These are phyloP conservation scores for Mamestra configurata DNA, from an alignment of 1,140 invertebrate species.

Conservation along the genomic window DNA sequence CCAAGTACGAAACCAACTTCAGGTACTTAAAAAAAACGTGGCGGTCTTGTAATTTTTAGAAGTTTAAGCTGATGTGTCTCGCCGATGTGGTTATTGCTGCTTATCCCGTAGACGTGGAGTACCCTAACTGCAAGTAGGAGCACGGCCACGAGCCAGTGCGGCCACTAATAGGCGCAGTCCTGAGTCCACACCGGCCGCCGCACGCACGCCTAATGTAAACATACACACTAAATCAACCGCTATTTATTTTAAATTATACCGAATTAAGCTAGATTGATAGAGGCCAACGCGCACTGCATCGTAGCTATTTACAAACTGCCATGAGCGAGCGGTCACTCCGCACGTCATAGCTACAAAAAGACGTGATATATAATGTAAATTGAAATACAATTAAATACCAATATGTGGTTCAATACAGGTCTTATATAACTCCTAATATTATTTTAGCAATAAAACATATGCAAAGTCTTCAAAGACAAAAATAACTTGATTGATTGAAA, in stretches of 20 bases:
- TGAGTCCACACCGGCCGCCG: neutral
- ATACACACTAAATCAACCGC: slow-evolving; percentile 22
- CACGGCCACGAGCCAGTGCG: too few relatives aligned
- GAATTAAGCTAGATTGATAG: slow-evolving; percentile 32
- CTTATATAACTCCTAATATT: too few relatives aligned
- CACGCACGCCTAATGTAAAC: neutral
- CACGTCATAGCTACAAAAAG: too few relatives aligned
- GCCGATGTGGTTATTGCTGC: neutral
- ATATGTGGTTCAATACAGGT: too few relatives aligned
- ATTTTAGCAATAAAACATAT: too few relatives aligned
- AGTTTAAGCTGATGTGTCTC: neutral
- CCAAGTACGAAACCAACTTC: too few relatives aligned
- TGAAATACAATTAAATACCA: too few relatives aligned
- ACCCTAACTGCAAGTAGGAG: neutral
- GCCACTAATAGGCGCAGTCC: slow-evolving; percentile 16
- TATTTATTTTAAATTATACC: slow-evolving; percentile 38
- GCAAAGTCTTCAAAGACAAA: neutral
- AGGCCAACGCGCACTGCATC: neutral
- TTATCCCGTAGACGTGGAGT: neutral
- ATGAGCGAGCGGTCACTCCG: too few relatives aligned
- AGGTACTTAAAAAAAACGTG: too few relatives aligned
- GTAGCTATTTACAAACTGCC: too few relatives aligned
- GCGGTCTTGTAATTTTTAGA: too few relatives aligned
- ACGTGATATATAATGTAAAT: too few relatives aligned
- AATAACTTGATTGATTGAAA: neutral